phyloP scores from a whole-genome alignment of 2,888 invertebrate species.

The Shargacucullia verbasci region DNA sequence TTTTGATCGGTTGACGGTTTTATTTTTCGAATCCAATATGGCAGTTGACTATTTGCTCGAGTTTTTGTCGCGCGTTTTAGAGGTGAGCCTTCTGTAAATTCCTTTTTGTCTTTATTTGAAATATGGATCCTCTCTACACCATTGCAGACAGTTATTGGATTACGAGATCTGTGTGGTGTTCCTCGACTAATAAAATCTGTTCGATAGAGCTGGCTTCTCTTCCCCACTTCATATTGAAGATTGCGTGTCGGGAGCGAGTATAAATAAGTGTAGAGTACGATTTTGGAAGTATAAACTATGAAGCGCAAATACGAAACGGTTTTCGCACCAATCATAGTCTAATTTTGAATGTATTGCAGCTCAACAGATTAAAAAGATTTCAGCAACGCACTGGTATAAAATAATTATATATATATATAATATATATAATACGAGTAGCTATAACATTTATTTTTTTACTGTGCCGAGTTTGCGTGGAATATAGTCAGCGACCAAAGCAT shows the following conservation, averaged over 20 bases:
- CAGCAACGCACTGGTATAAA: too few relatives aligned
- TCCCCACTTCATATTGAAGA: conserved; percentile 30
- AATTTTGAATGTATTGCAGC: too few relatives aligned
- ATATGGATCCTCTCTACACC: conserved; percentile 50
- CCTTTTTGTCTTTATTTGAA: conserved; percentile 39
- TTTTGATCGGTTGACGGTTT: too few relatives aligned
- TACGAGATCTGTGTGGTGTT: conserved; percentile 51
- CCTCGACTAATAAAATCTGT: conserved; percentile 52
- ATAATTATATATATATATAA: too few relatives aligned
- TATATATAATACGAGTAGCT: too few relatives aligned
- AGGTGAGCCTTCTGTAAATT: conserved; percentile 8
- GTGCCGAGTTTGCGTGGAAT: too few relatives aligned
- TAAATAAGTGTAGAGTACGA: conserved; percentile 19
- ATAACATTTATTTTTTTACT: too few relatives aligned
- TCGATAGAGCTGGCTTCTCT: conserved; percentile 43
- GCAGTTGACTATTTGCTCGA: neutral
- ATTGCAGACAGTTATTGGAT: conserved; percentile 63
- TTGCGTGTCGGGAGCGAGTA: conserved; percentile 17
- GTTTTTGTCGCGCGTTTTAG: neutral
- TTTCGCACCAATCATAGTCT: too few relatives aligned
- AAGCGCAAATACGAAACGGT: too few relatives aligned
- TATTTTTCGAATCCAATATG: too few relatives aligned
- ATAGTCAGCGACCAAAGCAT: too few relatives aligned
- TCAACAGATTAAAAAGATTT: too few relatives aligned
- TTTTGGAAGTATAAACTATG: neutral